phyloP scores from a whole-genome alignment of 2,113 vertebrate species.

The Python bivittatus region DNA sequence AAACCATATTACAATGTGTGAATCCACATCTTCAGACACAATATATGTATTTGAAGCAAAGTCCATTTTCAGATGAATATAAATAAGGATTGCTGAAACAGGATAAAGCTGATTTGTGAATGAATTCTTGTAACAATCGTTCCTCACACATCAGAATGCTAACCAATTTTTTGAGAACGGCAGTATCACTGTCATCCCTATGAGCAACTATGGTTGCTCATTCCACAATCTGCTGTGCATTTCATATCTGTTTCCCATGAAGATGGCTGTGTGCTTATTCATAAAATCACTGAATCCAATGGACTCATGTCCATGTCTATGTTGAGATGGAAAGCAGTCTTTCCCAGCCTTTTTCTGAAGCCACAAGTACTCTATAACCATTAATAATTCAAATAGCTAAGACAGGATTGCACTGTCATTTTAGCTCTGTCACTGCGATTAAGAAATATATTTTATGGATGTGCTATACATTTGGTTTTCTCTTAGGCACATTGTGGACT shows the following conservation, averaged over 20 bases:
- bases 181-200: too few species aligned
- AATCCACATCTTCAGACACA: neutral
- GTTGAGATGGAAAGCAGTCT: neutral
- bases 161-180: too few species aligned
- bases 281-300: neutral
- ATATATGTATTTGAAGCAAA: neutral
- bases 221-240: neutral
- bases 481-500: conserved; percentile 12
- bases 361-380: neutral
- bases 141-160: neutral
- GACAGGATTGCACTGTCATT: conserved; percentile 4
- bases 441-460: conserved; percentile 32
- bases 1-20: neutral
- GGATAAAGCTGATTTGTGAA: neutral
- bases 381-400: conserved; percentile 5
- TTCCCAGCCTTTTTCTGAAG: neutral
- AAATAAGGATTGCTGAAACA: neutral
- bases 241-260: neutral
- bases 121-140: neutral
- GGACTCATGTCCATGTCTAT: neutral
- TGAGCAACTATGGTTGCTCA: neutral
- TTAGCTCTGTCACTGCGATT: conserved; percentile 6
- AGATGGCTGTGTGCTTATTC: neutral
- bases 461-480: conserved; percentile 8
- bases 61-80: neutral